These are phyloP conservation scores for Ostrea edulis DNA, from an alignment of 1,140 invertebrate species.

Conservation along the genomic window DNA sequence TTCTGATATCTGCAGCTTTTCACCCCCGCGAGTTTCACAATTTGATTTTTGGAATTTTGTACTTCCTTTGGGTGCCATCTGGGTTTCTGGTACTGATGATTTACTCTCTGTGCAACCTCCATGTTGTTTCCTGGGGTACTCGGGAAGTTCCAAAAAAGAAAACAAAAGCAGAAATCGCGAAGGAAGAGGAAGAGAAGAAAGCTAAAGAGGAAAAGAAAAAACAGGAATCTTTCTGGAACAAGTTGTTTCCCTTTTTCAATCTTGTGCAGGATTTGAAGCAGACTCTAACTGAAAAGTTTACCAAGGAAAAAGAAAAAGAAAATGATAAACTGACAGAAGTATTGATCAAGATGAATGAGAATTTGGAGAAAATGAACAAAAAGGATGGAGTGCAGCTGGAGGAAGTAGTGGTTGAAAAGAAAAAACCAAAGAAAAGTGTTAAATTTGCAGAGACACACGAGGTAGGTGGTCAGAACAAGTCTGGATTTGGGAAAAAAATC, in stretches of 20 bases:
- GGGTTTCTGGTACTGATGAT: constrained; percentile 76
- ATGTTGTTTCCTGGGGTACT: constrained; percentile 76
- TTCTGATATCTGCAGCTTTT: constrained; percentile 71
- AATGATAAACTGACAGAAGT: constrained; percentile 61
- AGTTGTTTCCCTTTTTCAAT: not conserved
- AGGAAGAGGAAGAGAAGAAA: constrained; percentile 64
- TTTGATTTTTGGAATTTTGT: constrained; percentile 73
- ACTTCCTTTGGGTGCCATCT: constrained; percentile 75
- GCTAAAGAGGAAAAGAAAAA: constrained; percentile 67
- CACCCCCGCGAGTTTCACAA: constrained; percentile 75
- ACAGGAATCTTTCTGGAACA: constrained; percentile 57
- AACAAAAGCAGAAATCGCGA: constrained; percentile 78
- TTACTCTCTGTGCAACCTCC: constrained; percentile 75
- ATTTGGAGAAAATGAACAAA: constrained; percentile 54
- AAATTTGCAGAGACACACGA: constrained; percentile 39
- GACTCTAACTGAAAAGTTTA: constrained; percentile 52
- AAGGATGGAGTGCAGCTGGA: not conserved
- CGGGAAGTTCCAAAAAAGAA: constrained; percentile 71
- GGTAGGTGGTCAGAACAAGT: not conserved
- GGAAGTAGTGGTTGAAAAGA: constrained; percentile 40
- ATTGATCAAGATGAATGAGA: constrained; percentile 64
- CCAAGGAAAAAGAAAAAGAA: constrained; percentile 48
- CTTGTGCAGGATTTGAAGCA: constrained; percentile 82
- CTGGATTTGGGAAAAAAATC: too few species aligned
- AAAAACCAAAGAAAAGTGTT: constrained; percentile 47